Evolutionary conservation across 2,113 vertebrate genomes (phyloP).

Genomic region (Actinemys pallida): DNA sequence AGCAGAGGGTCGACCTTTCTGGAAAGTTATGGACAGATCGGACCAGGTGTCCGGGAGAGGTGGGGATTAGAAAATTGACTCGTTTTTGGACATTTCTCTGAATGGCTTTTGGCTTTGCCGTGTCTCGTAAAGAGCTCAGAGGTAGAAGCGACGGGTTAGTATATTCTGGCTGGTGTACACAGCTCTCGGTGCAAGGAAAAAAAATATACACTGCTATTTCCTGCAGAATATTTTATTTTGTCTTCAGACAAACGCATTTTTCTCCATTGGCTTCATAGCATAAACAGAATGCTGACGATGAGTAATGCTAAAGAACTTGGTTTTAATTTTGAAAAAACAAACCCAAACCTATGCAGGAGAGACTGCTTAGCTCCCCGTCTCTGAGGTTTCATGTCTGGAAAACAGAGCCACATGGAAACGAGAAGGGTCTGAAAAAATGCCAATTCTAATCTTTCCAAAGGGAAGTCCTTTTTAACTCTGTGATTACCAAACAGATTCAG

Average conservation of each 20-base stretch:
- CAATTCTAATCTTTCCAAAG: slow-evolving; percentile 16
- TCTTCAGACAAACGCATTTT: slow-evolving; percentile 44
- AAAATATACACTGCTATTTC: slow-evolving; percentile 39
- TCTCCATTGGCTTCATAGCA: neutral
- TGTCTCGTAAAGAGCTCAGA: neutral
- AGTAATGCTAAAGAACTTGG: slow-evolving; percentile 47
- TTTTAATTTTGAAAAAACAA: neutral
- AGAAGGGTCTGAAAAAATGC: slow-evolving; percentile 50
- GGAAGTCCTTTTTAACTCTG: slow-evolving; percentile 1
- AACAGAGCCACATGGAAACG: slow-evolving; percentile 61
- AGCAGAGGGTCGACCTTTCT: neutral
- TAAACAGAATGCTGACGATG: slow-evolving; percentile 48
- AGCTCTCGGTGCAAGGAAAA: slow-evolving; percentile 17
- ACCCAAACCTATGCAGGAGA: slow-evolving; percentile 20
- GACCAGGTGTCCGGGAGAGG: neutral
- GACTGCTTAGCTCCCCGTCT: neutral
- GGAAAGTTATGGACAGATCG: neutral
- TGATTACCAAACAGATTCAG: neutral
- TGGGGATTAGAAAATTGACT: neutral
- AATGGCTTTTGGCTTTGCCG: slow-evolving; percentile 25
- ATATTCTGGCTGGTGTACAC: slow-evolving; percentile 47
- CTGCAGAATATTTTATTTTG: slow-evolving; percentile 57
- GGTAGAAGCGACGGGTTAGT: slow-evolving; percentile 35
- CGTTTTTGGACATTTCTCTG: slow-evolving; percentile 26
- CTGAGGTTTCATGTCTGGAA: slow-evolving; percentile 11